Conservation (phyloP, 2,113 vertebrate species). For the Trochalopteron elliotii region DNA sequence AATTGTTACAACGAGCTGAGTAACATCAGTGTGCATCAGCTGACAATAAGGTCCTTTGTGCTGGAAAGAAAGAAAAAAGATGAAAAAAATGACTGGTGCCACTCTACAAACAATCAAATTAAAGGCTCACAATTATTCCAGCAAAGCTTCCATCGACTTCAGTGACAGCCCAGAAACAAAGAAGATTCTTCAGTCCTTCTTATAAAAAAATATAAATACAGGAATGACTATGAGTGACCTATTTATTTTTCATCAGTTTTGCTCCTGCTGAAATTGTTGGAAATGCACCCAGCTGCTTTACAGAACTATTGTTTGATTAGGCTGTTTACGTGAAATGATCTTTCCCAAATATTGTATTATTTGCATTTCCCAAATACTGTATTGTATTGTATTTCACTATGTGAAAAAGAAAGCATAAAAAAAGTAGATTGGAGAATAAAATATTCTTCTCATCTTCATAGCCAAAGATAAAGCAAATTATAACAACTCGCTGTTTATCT, state of each 20-base stretch:
- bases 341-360: background rate
- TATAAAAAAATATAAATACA: background rate
- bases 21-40: background rate
- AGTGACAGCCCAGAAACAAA: background rate
- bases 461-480: background rate
- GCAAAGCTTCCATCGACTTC: background rate
- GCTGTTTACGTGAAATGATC: background rate
- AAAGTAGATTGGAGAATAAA: background rate
- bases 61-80: background rate
- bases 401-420: background rate
- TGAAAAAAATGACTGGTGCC: background rate
- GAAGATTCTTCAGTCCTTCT: background rate
- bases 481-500: background rate
- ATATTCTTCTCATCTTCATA: background rate
- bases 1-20: conserved; percentile 7
- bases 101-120: conserved; percentile 15
- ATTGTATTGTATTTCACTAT: too few relatives aligned
- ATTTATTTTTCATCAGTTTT: background rate
- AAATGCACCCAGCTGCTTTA: background rate
- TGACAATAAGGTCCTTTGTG: conserved; percentile 14
- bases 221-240: background rate
- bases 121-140: conserved; percentile 3
- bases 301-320: background rate
- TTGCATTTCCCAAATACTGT: background rate
- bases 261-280: background rate